These are phyloP conservation scores for Diploscapter pachys DNA, from an alignment of 1,140 invertebrate genomes.

Conservation along the genomic window DNA sequence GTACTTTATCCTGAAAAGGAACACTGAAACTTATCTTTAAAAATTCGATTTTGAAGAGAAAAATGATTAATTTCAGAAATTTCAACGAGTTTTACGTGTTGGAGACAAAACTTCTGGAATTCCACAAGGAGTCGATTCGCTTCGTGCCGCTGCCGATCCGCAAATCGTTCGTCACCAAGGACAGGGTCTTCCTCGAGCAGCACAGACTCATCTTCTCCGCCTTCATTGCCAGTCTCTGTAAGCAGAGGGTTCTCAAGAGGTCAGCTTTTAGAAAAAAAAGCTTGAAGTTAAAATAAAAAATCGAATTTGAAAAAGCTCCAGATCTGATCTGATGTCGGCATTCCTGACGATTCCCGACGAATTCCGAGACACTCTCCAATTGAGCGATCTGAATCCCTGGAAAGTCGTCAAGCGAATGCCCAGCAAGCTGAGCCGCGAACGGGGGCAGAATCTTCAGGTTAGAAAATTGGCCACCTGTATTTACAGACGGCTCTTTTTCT, in stretches of 20 bases:
- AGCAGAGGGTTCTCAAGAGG: conserved; percentile 11
- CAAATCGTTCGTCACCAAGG: conserved; percentile 22
- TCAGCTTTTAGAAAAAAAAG: not conserved
- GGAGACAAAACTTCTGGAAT: conserved; percentile 75
- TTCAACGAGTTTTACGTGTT: conserved; percentile 77
- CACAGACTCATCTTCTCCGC: conserved; percentile 30
- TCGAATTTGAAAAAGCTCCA: conserved; percentile 5
- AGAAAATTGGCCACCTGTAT: no score
- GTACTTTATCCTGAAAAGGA: no score
- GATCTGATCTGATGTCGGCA: conserved; percentile 35
- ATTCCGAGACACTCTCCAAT: conserved; percentile 27
- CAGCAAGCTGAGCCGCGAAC: conserved; percentile 27
- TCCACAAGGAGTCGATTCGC: conserved; percentile 68
- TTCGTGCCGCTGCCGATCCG: conserved; percentile 24
- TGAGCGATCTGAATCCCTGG: conserved; percentile 36
- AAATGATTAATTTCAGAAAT: conserved; percentile 37
- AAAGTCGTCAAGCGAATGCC: conserved; percentile 40
- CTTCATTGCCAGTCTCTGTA: conserved; percentile 29
- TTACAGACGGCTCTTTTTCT: no score
- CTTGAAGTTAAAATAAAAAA: no score
- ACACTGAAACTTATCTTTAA: no score
- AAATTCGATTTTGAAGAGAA: no score
- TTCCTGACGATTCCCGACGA: conserved; percentile 35
- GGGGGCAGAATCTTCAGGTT: conserved; percentile 27
- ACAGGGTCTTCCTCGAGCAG: conserved; percentile 33